Percentiles rank a stretch among this genome's conserved stretches.
These are phyloP conservation scores for Gymnodraco acuticeps DNA, from an alignment of 2,797 vertebrate genomes.

Conservation along the genomic window DNA sequence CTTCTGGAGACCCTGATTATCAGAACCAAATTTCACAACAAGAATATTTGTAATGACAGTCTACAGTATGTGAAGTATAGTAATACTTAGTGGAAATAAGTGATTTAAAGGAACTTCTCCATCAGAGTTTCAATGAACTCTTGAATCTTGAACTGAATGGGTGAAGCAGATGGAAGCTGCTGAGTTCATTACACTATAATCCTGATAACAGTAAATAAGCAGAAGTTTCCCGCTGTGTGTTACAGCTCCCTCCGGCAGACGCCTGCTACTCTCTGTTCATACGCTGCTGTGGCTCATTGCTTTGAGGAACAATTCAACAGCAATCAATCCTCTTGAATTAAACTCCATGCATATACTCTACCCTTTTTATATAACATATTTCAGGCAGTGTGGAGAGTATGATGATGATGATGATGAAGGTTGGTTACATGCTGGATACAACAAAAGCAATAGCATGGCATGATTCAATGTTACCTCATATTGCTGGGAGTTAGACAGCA, in stretches of 20 bases:
- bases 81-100: background rate
- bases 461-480: background rate
- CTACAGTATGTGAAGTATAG: background rate
- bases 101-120: background rate
- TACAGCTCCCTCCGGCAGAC: conserved; percentile 53
- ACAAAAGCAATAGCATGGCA: background rate
- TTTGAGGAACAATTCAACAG: conserved; percentile 63
- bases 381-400: background rate
- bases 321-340: conserved; percentile 60
- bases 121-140: conserved; percentile 6
- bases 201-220: conserved; percentile 65
- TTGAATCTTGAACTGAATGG: background rate
- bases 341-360: conserved; percentile 32
- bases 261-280: conserved; percentile 35
- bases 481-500: background rate
- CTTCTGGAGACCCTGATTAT: background rate
- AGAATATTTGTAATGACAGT: too few relatives aligned
- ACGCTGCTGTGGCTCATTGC: conserved; percentile 59
- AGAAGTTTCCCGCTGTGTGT: conserved; percentile 50
- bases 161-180: conserved; percentile 53
- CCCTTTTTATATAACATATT: background rate
- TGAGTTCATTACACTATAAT: conserved; percentile 40
- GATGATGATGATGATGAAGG: conserved; percentile 6
- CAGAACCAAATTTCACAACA: background rate
- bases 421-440: conserved; percentile 28